Percentiles rank a stretch among this genome's conserved stretches.
phyloP scores from a whole-genome alignment of 2,113 vertebrate genomes.

The Callopanchax toddi region DNA sequence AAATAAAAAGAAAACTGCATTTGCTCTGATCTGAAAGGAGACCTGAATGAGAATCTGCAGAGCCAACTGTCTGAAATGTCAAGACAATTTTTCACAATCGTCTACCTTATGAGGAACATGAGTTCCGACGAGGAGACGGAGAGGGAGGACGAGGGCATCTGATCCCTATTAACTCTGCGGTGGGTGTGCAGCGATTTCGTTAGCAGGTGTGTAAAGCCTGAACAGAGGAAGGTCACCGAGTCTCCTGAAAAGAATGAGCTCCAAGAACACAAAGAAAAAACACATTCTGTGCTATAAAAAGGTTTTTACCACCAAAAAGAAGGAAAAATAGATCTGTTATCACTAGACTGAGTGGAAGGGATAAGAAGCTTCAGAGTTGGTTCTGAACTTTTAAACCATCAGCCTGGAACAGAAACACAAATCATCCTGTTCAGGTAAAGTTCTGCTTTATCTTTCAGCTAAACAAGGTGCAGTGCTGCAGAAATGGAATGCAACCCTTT shows the following conservation, averaged over 20 bases:
- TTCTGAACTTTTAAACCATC: too few relatives aligned
- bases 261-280: not conserved
- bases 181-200: constrained; percentile 13
- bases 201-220: constrained; percentile 25
- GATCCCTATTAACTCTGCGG: constrained; percentile 48
- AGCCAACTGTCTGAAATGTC: constrained; percentile 33
- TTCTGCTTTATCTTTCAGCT: too few relatives aligned
- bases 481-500: too few relatives aligned
- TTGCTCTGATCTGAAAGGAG: constrained; percentile 19
- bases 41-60: constrained; percentile 23
- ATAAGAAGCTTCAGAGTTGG: too few relatives aligned
- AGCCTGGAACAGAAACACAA: too few relatives aligned
- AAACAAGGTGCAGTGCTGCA: too few relatives aligned
- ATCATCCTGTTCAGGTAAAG: too few relatives aligned
- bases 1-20: not conserved
- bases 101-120: constrained; percentile 13
- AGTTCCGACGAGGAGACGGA: constrained; percentile 9
- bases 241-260: constrained; percentile 5
- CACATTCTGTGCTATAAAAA: not conserved
- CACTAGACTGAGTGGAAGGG: too few relatives aligned
- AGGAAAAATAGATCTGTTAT: too few relatives aligned
- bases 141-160: constrained; percentile 10
- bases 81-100: constrained; percentile 16
- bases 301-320: not conserved
- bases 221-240: constrained; percentile 37